Evolutionary conservation across 2,797 vertebrate species (phyloP), one percentile per base, ranked within the genome.

Genomic region (Silurus aristotelis): DNA sequence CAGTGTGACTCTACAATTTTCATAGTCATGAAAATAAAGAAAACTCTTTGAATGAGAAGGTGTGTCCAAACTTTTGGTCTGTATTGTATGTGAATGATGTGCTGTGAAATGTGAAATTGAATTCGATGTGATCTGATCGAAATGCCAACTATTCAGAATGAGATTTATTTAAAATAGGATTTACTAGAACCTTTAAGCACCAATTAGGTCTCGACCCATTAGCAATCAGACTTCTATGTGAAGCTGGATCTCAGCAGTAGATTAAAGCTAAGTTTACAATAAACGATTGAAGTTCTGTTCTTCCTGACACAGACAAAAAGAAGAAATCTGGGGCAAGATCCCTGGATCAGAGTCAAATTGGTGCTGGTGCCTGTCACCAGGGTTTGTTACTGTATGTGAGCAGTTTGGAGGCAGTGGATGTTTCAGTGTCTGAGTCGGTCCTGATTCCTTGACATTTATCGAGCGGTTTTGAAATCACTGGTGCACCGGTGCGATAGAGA

Each of bases 121-220:
- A 76, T 82, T 82, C 60, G 48, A 46, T 75, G 71, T 56, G 75
- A 72, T 20, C 67, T 73, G 46, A 75, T 72, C 67, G 67, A 76
- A 85, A 85, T 76, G 79, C 60, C 79, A 76, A 46, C 48, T 71
- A 76, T 60, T 72, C 82, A 20, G 75, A 82, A 82, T 85, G 70
- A 48, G 79, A 76, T 82, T 85, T 82, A 67, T 52, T 52, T 52
- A 38, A 38, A 85, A 64, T 82, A 67, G 22, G 61, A 82, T 82
- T 67, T 67, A 70, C 58, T 27, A 85, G 10, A 85, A 73, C 61
- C 63, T 27, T 58, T 75, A 82, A 85, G 79, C 60, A 66, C 60
- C 71, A 81, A 81, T 75, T 80, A 80, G 77, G 61, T 25, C 13
- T 80, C 3, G 17, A 66, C 27, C 71, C 80, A 82, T 85, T 68